phyloP scores from a whole-genome alignment of 2,888 invertebrate genomes.

The Brenthis hecate region DNA sequence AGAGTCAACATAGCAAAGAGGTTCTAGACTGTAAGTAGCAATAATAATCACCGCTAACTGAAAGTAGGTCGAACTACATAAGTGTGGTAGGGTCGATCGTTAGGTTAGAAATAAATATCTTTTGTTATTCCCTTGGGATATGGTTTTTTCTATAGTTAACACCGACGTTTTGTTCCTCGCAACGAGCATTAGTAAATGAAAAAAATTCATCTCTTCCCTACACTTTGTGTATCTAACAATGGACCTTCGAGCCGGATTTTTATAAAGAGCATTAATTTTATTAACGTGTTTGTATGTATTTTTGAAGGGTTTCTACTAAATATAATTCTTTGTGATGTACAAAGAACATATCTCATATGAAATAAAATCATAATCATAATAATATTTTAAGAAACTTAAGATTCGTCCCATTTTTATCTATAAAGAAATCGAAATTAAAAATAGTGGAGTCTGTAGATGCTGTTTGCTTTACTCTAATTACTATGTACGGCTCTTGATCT shows the following conservation, averaged over 20 bases:
- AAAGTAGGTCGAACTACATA: slow-evolving; percentile 2
- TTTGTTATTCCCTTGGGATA: neutral
- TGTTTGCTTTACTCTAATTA: slow-evolving; percentile 16
- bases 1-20: too few relatives aligned
- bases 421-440: too few relatives aligned
- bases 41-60: neutral
- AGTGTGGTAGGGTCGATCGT: neutral
- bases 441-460: too few relatives aligned
- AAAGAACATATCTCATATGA: neutral
- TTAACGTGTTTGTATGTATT: slow-evolving; percentile 8
- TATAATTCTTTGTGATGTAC: neutral
- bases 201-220: slow-evolving; percentile 13
- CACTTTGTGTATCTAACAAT: slow-evolving; percentile 13
- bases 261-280: neutral
- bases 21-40: neutral
- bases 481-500: slow-evolving; percentile 18
- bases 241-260: neutral
- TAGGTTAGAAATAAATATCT: slow-evolving; percentile 6
- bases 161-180: slow-evolving; percentile 19
- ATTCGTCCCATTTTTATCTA: too few relatives aligned
- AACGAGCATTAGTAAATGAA: slow-evolving; percentile 24
- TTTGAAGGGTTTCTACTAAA: neutral
- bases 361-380: too few relatives aligned
- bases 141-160: slow-evolving; percentile 17
- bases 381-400: too few relatives aligned